Evolutionary conservation across 2,888 invertebrate species (phyloP), one percentile per base, ranked within the genome.

Genomic region (Lepetodrilus schrolli): DNA sequence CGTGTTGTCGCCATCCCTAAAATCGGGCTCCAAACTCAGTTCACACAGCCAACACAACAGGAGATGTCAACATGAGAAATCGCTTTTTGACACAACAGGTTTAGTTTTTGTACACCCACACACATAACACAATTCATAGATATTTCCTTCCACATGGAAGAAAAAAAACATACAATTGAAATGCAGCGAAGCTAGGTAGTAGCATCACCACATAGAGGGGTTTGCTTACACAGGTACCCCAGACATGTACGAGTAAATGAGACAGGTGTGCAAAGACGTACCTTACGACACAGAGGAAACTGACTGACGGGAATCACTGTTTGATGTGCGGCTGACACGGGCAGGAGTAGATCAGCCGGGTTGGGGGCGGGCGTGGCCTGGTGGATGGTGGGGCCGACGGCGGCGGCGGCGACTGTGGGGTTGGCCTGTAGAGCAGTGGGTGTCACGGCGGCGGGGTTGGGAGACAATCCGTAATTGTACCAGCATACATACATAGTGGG

Each of bases 401-500:
- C 69, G 66, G 68, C 51, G 20, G 66, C 69, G 1, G 72, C 48
- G 21, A 68, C 49, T 36, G 50, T 23, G 34, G 74, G 48, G 34
- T 47, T 70, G 21, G 76, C 50, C 38, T 69, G 70, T 38, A 75
- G 75, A 58, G 76, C 74, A 47, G 76, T 73, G 69, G 75, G 73
- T 34, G 78, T 74, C 48, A 75, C 47, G 30, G 70, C 70, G 30
- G 70, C 66, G 30, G 76, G 70, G 23, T 76, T 74, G 70, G 76
- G 72, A n/a, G n/a, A n/a, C 74, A 77, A 77, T 69, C 74, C 76
- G 73, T 78, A 80, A 65, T 77, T 78, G 76, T 80, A 78, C 77
- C 78, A 80, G 73, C 80, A 80, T 75, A 80, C 78, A 74, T 80
- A 80, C 80, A 80, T 80, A 74, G 74, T 78, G 77, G 70, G 75